Conservation (phyloP, 2,888 invertebrate species). For the Myopa testacea region DNA sequence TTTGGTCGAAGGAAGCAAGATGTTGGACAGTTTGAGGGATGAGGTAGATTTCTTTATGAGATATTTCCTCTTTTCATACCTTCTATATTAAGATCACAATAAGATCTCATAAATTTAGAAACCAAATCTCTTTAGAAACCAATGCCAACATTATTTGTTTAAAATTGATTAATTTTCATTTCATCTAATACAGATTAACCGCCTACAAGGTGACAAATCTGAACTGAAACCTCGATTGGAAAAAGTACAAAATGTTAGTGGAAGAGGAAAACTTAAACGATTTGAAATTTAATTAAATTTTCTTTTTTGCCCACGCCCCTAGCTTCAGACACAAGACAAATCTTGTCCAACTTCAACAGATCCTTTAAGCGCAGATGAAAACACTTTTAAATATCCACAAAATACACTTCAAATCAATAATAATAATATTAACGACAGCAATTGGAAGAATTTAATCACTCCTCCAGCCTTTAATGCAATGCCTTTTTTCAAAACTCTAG, state of each 20-base stretch:
- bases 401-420: background rate
- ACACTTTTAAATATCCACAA: background rate
- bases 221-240: background rate
- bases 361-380: background rate
- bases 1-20: background rate
- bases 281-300: background rate
- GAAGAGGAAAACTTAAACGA: background rate
- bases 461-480: slow-evolving; percentile 20
- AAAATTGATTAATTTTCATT: background rate
- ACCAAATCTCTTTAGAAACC: background rate
- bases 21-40: background rate
- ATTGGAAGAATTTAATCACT: background rate
- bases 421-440: background rate
- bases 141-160: background rate
- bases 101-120: background rate
- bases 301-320: background rate
- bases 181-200: background rate
- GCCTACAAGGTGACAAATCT: background rate
- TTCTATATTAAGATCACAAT: no score
- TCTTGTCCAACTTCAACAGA: background rate
- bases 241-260: background rate
- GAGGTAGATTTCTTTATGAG: background rate
- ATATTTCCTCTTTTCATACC: no score
- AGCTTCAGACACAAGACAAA: background rate
- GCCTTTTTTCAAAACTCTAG: slow-evolving; percentile 15